phyloP scores from a whole-genome alignment of 92 coral and sea anemone genomes.

The Nematostella vectensis region DNA sequence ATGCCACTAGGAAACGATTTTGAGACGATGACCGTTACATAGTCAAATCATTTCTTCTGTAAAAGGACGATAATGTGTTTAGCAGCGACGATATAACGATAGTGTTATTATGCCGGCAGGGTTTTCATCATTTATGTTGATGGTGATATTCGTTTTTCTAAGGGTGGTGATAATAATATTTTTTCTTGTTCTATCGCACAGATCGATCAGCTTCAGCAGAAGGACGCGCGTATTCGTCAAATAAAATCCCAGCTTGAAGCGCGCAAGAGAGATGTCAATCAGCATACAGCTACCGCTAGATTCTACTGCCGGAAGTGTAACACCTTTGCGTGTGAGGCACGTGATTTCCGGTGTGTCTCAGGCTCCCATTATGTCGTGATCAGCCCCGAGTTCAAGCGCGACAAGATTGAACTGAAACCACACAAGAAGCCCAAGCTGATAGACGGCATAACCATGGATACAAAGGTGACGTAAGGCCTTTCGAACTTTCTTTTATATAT shows the following conservation, averaged over 20 bases:
- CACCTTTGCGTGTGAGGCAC: slow-evolving; percentile 31
- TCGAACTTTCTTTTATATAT: no score
- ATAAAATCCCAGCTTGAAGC: slow-evolving; percentile 2
- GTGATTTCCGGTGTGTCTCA: slow-evolving; percentile 19
- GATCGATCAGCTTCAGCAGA: background rate
- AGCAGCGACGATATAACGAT: no score
- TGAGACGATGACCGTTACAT: no score
- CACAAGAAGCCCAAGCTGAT: slow-evolving; percentile 24
- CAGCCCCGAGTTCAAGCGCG: slow-evolving; percentile 8
- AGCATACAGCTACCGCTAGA: slow-evolving; percentile 20
- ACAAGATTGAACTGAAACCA: slow-evolving; percentile 25
- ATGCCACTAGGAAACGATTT: no score
- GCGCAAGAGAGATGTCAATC: background rate
- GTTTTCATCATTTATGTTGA: no score
- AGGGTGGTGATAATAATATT: no score
- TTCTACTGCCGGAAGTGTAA: slow-evolving; percentile 46
- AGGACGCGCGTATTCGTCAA: background rate
- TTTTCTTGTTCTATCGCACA: no score
- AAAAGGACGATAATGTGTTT: no score
- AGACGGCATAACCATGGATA: slow-evolving; percentile 3
- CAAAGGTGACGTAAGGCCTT: slow-evolving; percentile 2
- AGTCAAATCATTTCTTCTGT: no score
- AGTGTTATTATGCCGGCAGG: no score
- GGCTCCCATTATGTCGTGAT: slow-evolving; percentile 25
- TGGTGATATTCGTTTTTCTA: no score